Base-by-base conservation (phyloP, 1,140 invertebrate genomes). In the Eriocheir sinensis region DNA sequence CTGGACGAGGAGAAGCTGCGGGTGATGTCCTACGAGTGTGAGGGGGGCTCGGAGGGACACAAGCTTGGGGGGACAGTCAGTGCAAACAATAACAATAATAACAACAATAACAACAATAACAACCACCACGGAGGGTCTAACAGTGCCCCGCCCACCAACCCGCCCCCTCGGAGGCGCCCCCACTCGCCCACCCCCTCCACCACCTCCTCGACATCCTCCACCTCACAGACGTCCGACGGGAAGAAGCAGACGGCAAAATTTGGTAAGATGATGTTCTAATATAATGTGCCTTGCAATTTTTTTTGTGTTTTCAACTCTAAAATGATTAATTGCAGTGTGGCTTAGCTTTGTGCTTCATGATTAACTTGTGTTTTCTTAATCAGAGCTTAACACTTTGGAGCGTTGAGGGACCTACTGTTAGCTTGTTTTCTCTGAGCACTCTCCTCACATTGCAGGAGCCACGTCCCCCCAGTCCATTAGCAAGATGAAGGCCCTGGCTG, bases 381-480 rank as follows among this genome's bases (percentile, higher is more conserved):
- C 85, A 91, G 36, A 86, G 83, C 80, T 93, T 95, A 93, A 89
- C 90, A 86, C 89, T 94, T 80, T 95, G 72, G 89, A 53, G 91
- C 89, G 88, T 44, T 89, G 32, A 34, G 80, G 79, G 72, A 85
- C 48, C 95, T 30, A 38, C 89, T 30, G 36, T 93, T 93, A 79
- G 93, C 60, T 94, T 93, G 41, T 88, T 92, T 72, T 88, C 89
- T 95, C 92, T 95, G 90, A 92, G 94, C 80, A 91, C 89, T 91
- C 41, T 94, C 83, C 92, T 86, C 91, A 83, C 88, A 93, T 92
- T 96, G 89, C 96, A 97, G 99, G 99, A 95, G 98, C 99, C 44
- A 99, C 99, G 41, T 99, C 99, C 38, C 99, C 99, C 3, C 99
- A 99, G 97, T 98, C 99, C 0, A 98, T 99, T 4, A 97, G 99